These are phyloP conservation scores for Copsychus sechellarum DNA, from an alignment of 2,113 vertebrate genomes.

Conservation along the genomic window DNA sequence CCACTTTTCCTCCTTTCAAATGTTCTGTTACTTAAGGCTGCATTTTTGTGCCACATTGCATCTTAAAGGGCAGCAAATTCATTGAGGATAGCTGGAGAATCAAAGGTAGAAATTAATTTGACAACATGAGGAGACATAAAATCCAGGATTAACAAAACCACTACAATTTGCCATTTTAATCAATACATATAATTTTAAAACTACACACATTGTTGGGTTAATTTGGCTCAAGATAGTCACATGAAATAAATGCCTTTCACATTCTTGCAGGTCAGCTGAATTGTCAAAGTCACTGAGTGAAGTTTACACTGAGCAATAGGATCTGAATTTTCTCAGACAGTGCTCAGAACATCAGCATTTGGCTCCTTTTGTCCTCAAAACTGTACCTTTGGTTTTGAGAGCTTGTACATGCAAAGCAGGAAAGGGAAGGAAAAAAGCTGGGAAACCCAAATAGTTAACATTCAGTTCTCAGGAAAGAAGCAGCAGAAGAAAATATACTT, in stretches of 20 bases:
- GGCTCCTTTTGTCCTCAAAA: background rate
- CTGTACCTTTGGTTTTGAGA: background rate
- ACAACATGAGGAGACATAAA: background rate
- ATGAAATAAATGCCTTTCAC: background rate
- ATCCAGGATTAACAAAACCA: background rate
- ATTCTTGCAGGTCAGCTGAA: background rate
- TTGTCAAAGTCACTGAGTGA: background rate
- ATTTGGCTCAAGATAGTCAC: background rate
- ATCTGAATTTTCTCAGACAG: background rate
- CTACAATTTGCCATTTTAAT: background rate
- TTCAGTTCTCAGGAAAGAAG: background rate
- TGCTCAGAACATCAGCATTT: background rate
- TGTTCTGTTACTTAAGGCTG: background rate
- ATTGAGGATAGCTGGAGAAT: background rate
- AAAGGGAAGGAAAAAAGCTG: background rate
- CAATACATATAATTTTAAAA: background rate
- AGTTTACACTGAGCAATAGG: background rate
- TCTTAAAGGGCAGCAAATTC: background rate
- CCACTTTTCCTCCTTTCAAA: background rate
- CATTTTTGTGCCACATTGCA: background rate
- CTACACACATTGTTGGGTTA: background rate
- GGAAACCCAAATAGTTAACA: background rate
- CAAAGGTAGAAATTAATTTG: background rate
- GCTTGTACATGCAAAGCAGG: accelerated
- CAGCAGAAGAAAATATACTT: background rate